Conservation (phyloP, 2,888 invertebrate genomes). For the Iphiclides podalirius region DNA sequence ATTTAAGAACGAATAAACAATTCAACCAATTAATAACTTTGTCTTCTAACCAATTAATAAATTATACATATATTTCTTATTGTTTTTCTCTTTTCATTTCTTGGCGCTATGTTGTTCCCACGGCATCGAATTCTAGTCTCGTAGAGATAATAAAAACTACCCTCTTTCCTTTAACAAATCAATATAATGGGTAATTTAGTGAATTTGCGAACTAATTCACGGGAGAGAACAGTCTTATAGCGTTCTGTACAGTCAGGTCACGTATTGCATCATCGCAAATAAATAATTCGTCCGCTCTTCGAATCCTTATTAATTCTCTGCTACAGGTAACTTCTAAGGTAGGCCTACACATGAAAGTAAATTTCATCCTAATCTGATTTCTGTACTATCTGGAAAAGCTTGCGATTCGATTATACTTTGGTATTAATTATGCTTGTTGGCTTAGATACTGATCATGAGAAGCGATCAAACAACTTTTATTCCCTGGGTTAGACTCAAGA, state of each 20-base stretch:
- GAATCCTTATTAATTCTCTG: slow-evolving; percentile 14
- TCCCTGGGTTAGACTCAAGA: too few relatives aligned
- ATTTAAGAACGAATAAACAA: too few relatives aligned
- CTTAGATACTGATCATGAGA: too few relatives aligned
- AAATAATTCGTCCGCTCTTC: slow-evolving; percentile 15
- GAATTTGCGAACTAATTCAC: slow-evolving; percentile 17
- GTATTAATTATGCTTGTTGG: too few relatives aligned
- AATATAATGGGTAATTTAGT: slow-evolving; percentile 18
- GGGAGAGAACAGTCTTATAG: background rate
- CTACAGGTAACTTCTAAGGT: background rate
- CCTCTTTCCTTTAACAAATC: slow-evolving; percentile 8
- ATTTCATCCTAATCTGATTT: too few relatives aligned
- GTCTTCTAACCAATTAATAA: too few relatives aligned
- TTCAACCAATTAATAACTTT: too few relatives aligned
- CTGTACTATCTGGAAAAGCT: too few relatives aligned
- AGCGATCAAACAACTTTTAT: too few relatives aligned
- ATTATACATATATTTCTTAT: background rate
- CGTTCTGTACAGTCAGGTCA: slow-evolving; percentile 9
- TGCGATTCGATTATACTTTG: too few relatives aligned
- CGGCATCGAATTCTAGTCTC: background rate
- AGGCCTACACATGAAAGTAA: too few relatives aligned
- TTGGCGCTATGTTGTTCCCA: background rate
- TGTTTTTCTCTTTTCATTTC: background rate
- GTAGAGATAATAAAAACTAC: background rate
- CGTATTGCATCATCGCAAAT: slow-evolving; percentile 18